Evolutionary conservation across 2,888 invertebrate genomes (phyloP).

Genomic region (Eilema caniola): DNA sequence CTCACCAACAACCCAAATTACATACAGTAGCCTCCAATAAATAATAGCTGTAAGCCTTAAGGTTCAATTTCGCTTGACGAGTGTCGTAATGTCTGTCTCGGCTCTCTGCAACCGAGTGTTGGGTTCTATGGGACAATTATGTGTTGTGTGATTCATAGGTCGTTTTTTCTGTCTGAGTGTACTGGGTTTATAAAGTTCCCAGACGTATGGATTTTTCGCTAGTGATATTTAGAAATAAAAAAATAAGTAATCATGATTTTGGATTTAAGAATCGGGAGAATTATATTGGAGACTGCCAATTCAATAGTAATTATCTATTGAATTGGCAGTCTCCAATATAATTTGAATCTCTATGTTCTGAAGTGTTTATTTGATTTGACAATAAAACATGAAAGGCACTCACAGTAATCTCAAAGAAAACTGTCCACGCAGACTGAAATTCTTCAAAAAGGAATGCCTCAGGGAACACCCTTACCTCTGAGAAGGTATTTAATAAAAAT

Average conservation of each 20-base stretch:
- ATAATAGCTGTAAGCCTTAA: constrained; percentile 4
- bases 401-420: too few species aligned
- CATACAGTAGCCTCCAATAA: background rate
- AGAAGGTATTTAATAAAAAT: background rate
- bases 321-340: too few species aligned
- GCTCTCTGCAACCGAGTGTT: constrained; percentile 1
- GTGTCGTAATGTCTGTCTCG: background rate
- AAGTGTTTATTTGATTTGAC: too few species aligned
- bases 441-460: background rate
- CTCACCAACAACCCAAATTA: background rate
- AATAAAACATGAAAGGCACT: too few species aligned
- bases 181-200: constrained; percentile 4
- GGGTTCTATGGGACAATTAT: constrained; percentile 4
- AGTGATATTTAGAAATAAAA: background rate
- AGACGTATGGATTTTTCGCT: background rate
- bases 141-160: constrained; percentile 3
- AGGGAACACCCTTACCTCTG: background rate
- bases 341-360: too few species aligned
- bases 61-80: background rate
- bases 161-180: constrained; percentile 1
- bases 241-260: background rate
- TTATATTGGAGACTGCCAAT: too few species aligned
- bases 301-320: too few species aligned
- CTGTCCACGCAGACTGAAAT: background rate
- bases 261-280: background rate